Conservation (phyloP, 2,113 vertebrate species). For the Pteropus alecto region DNA sequence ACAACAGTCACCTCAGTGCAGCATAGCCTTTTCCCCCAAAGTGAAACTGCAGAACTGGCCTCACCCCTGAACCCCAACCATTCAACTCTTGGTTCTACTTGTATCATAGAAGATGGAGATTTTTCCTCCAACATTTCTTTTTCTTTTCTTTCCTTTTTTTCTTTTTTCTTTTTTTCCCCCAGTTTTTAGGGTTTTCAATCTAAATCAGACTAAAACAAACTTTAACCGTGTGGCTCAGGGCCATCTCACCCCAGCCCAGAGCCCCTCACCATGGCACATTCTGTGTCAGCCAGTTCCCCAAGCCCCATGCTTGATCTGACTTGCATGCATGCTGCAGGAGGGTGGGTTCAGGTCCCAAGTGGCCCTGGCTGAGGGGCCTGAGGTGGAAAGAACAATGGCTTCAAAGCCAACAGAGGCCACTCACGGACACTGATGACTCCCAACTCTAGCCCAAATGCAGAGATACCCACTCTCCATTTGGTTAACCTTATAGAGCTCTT, state of each 20-base stretch:
- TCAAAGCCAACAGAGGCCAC: neutral
- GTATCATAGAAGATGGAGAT: neutral
- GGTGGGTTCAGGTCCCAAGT: too few relatives aligned
- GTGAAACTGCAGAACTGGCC: neutral
- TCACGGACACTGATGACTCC: neutral
- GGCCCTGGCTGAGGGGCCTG: neutral
- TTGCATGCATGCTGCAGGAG: rapidly evolving
- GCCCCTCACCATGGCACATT: rapidly evolving
- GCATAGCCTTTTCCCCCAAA: neutral
- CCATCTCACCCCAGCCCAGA: too few relatives aligned
- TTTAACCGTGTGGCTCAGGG: neutral
- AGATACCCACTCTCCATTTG: neutral
- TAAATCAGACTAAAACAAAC: neutral
- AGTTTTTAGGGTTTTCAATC: neutral
- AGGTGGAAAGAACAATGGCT: neutral
- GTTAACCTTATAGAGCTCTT: neutral
- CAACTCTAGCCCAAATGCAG: neutral
- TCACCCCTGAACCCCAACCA: neutral
- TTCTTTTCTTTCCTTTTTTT: neutral
- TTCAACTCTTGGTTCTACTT: too few relatives aligned
- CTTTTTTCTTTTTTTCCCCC: rapidly evolving
- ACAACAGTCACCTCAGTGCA: neutral
- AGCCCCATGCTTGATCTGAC: too few relatives aligned
- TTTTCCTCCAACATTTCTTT: neutral
- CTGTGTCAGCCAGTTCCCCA: neutral